Evolutionary conservation across 2,797 vertebrate species (phyloP).

Genomic region (Heliangelus exortis): DNA sequence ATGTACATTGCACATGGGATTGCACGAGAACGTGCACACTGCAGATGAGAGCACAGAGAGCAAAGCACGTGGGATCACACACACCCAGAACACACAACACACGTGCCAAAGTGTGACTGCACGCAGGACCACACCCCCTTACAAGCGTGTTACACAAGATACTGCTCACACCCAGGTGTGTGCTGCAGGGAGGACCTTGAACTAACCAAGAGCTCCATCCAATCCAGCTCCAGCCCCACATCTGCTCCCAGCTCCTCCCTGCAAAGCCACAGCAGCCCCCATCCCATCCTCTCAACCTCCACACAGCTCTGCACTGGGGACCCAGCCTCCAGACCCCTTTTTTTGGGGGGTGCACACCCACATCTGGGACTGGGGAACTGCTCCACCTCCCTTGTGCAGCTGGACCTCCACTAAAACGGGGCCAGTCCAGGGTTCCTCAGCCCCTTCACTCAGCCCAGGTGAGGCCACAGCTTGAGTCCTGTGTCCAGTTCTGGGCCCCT

Average conservation of each 20-base stretch:
- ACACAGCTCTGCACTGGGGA: neutral
- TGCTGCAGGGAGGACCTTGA: neutral
- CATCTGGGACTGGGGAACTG: rapidly evolving
- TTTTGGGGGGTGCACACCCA: rapidly evolving
- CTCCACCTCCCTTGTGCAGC: too few relatives aligned
- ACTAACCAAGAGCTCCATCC: too few relatives aligned
- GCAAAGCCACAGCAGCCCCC: rapidly evolving
- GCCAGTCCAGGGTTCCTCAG: too few relatives aligned
- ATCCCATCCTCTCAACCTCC: neutral
- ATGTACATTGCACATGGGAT: rapidly evolving
- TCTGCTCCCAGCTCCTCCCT: too few relatives aligned
- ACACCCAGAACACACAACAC: too few relatives aligned
- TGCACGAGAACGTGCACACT: too few relatives aligned
- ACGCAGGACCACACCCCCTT: rapidly evolving
- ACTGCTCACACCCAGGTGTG: neutral
- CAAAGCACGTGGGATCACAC: neutral
- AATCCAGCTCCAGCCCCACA: too few relatives aligned
- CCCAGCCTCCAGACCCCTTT: neutral
- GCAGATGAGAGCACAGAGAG: too few relatives aligned
- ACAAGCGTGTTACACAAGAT: rapidly evolving
- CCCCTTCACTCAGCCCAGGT: too few relatives aligned
- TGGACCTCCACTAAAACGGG: too few relatives aligned
- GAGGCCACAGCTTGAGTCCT: too few relatives aligned
- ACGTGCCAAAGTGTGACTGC: neutral
- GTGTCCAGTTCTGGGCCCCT: too few relatives aligned